Base-by-base conservation (phyloP, 1,140 invertebrate species). In the Thrips palmi region DNA sequence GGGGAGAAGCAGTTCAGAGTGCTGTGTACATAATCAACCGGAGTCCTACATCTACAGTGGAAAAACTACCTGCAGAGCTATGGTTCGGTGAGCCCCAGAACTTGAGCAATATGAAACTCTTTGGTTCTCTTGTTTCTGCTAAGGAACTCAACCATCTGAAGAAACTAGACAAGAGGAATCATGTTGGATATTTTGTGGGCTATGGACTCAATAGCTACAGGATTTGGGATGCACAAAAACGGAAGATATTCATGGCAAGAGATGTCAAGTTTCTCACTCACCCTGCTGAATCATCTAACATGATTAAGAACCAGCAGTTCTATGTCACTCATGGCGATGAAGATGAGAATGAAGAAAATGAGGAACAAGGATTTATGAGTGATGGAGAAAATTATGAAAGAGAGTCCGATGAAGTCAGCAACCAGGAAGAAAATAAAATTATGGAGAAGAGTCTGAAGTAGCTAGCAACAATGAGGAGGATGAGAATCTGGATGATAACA, bases 91-190 rank as follows among this genome's bases (percentile, higher is more conserved):
- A 32, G 18, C 49, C 51, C 38, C 47, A 49, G 0, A 33, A 54
- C 29, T 12, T 57, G 2, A 25, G 19, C 11, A 47, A 47, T 14
- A 25, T 57, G 17, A 44, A 45, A 40, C 43, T 56, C 23, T 58
- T 58, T 47, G 52, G 54, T 14, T 46, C 47, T 42, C 23, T 34
- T 20, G 52, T 46, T 10, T 53, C 49, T 38, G 39, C 38, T 15
- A 39, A 47, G 28, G 33, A 47, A 28, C 44, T 45, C 32, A 50
- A 44, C 45, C 41, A 47, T 33, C 20, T 30, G 24, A 17, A 37
- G 37, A 42, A 45, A 39, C 23, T 40, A 23, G 37, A 40, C 15
- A 40, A 37, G 23, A 32, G 20, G 12, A 43, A 41, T 5, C 12
- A 24, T 14, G 22, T 27, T 3, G 2, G n/a, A 24, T n/a, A 27